Base-by-base conservation (phyloP, 2,888 invertebrate genomes). In the Conops quadrifasciatus region DNA sequence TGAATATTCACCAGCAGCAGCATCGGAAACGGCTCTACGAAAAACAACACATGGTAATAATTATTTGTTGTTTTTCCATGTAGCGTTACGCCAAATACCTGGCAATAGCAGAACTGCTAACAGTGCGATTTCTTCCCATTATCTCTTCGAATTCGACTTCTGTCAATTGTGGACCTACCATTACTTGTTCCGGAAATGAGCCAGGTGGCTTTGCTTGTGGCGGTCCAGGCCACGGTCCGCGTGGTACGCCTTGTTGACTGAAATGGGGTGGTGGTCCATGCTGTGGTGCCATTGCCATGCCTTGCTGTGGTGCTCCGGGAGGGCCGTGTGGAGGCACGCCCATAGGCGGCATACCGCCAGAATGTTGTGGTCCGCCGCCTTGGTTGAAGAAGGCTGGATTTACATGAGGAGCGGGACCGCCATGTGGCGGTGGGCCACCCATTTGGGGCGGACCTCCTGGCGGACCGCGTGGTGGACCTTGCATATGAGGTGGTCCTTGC, bases 81-180 rank as follows among this genome's bases (percentile, higher is more conserved):
- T 28, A n/a, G 51, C 19, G 16, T 49, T n/a, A n/a, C n/a, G 11
- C 4, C 16, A 19, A 73, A 60, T 72, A 85, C 84, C 86, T 83
- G 16, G 96, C 95, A 77, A 99, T 99, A 21, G 99, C 99, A 67
- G 96, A 96, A 77, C 97, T 97, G 49, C 97, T 97, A 0, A 99
- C 98, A 11, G 98, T 98, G 78, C 98, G 90, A 87, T 99, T 99
- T 75, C 98, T 90, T 71, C 94, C 92, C 95, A 99, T 97, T 70
- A 97, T 95, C 85, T 99, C 99, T 86, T 99, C 98, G 87, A 98
- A 98, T 88, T 99, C 99, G 49, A 93, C 94, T 87, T 98, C 98
- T 75, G 92, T 91, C 77, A 96, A 88, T 74, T 90, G 90, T 0
- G 91, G 91, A 9, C 83, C 82, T 73, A 89, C 87, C 68, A 90